These are phyloP conservation scores for Trichonephila clavipes DNA, from an alignment of 1,140 invertebrate species.

Conservation along the genomic window DNA sequence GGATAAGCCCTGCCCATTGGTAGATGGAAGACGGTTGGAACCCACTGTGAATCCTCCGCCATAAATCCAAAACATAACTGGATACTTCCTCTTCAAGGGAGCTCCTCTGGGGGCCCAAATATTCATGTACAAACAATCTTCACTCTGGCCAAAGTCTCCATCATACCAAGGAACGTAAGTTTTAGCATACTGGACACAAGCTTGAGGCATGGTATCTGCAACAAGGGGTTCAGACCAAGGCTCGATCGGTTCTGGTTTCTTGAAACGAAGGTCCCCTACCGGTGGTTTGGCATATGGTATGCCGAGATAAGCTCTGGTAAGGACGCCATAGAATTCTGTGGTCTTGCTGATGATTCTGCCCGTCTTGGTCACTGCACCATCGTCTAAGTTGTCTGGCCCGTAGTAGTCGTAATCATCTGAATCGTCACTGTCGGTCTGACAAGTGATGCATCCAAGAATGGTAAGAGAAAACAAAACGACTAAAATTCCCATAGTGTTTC, in stretches of 20 bases:
- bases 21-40: conserved; percentile 80
- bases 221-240: conserved; percentile 89
- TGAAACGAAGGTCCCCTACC: conserved; percentile 90
- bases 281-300: conserved; percentile 98
- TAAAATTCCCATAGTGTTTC: not conserved
- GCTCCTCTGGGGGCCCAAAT: not conserved
- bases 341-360: conserved; percentile 3
- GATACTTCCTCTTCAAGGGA: not conserved
- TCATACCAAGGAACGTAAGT: conserved; percentile 15
- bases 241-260: conserved; percentile 90
- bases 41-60: conserved; percentile 78
- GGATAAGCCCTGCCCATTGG: conserved; percentile 93
- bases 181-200: not conserved
- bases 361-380: not conserved
- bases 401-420: not conserved
- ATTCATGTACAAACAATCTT: conserved; percentile 88
- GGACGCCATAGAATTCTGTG: not conserved
- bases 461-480: not conserved
- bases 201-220: conserved; percentile 69
- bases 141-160: conserved; percentile 79
- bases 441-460: not conserved
- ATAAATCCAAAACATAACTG: conserved; percentile 78
- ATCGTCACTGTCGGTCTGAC: not conserved
- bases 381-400: not conserved
- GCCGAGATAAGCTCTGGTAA: conserved; percentile 92